Evolutionary conservation across 2,888 invertebrate genomes (phyloP).

Genomic region (Ectemnius lituratus): DNA sequence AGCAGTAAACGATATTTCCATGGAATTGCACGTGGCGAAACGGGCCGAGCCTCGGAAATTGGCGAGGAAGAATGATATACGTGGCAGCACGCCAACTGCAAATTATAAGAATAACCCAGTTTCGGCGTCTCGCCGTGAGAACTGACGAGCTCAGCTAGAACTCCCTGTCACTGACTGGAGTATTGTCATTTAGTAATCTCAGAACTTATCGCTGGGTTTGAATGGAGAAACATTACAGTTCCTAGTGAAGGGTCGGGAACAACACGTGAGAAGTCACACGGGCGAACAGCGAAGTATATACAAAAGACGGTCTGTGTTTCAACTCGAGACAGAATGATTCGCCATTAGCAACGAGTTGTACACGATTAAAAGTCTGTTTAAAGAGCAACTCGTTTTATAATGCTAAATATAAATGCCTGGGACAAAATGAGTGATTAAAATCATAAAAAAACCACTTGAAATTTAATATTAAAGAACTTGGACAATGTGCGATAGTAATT

Average conservation of each 20-base stretch:
- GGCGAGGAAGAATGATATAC: background rate
- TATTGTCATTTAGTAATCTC: too few relatives aligned
- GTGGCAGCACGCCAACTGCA: constrained; percentile 26
- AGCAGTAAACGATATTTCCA: constrained; percentile 27
- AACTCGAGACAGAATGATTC: background rate
- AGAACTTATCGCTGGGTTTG: too few relatives aligned
- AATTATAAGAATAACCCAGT: constrained; percentile 1
- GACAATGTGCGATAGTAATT: too few relatives aligned
- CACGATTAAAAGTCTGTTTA: background rate
- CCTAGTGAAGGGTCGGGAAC: too few relatives aligned
- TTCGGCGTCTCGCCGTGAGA: background rate
- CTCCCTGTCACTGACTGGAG: background rate
- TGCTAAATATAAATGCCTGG: background rate
- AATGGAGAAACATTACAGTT: too few relatives aligned
- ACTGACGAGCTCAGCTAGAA: background rate
- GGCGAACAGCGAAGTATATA: background rate
- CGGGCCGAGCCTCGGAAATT: constrained; percentile 21
- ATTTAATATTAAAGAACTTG: too few relatives aligned
- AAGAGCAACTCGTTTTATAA: too few relatives aligned
- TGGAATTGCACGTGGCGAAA: constrained; percentile 22
- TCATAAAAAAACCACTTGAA: too few relatives aligned
- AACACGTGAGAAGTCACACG: background rate
- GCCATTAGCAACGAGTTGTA: background rate
- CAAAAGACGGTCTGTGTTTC: background rate
- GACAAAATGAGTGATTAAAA: too few relatives aligned